Evolutionary conservation across 2,888 invertebrate species (phyloP).

Genomic region (Desoria tigrina): DNA sequence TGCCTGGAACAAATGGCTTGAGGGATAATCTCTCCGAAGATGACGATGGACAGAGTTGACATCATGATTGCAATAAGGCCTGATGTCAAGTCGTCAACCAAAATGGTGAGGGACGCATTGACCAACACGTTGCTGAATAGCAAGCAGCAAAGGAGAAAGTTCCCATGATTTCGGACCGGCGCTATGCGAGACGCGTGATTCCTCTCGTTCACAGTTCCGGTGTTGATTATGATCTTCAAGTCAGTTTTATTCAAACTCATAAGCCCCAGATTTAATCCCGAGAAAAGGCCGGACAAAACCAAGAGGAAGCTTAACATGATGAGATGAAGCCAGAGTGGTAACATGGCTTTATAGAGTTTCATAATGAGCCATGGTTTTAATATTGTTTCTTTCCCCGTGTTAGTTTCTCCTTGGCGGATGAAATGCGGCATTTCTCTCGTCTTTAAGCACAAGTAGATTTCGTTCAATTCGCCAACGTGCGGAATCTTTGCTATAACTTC

Average conservation of each 20-base stretch:
- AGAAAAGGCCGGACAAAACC: constrained; percentile 88
- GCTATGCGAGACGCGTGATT: constrained; percentile 84
- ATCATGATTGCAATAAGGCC: constrained; percentile 83
- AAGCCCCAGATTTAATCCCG: constrained; percentile 93
- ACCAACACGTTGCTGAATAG: constrained; percentile 85
- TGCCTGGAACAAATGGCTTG: constrained; percentile 81
- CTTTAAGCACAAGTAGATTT: constrained; percentile 37
- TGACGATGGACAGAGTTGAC: constrained; percentile 74
- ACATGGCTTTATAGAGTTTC: constrained; percentile 66
- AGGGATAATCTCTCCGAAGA: constrained; percentile 96
- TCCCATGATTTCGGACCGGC: constrained; percentile 86
- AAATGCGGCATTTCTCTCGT: background rate
- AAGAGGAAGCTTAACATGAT: constrained; percentile 63
- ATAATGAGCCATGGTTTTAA: constrained; percentile 61
- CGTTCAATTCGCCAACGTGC: constrained; percentile 29
- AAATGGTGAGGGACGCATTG: constrained; percentile 94
- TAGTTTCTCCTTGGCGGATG: constrained; percentile 35
- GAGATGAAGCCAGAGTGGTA: constrained; percentile 78
- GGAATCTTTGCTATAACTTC: constrained; percentile 29
- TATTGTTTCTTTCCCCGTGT: background rate
- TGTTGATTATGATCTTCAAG: constrained; percentile 88
- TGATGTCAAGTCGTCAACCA: constrained; percentile 91
- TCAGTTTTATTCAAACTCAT: constrained; percentile 96
- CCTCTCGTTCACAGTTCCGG: constrained; percentile 80
- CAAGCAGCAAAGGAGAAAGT: constrained; percentile 83